Evolutionary conservation across 1,140 invertebrate genomes (phyloP), one percentile per base, ranked within the genome.

Genomic region (Anoplophora glabripennis): DNA sequence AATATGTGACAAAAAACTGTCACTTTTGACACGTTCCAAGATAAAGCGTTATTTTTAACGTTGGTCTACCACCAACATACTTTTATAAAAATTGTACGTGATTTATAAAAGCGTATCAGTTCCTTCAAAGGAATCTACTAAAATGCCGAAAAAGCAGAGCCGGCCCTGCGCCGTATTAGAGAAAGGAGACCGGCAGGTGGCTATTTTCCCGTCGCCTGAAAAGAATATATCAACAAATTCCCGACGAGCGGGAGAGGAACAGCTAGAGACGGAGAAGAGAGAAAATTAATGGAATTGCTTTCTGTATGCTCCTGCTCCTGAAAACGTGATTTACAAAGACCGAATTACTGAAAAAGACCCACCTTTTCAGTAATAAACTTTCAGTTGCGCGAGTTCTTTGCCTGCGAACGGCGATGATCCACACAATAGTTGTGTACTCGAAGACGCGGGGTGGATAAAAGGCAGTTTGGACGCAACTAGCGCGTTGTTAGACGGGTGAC

Each of bases 281-380:
- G 56, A 57, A 57, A 57, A 57, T 57, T 57, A 57, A 57, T 57
- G 56, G 46, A 51, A 57, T 57, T 57, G 56, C 56, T 51, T 51
- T 57, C 46, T 57, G 42, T 48, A 51, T 57, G 46, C 46, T 57
- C 48, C 42, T 41, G 21, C 45, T n/a, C 33, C 56, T 47, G 56
- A 51, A 57, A 57, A 57, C 42, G 46, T 28, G 56, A 57, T 57
- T 57, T 57, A 57, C 56, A 57, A 57, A 57, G 45, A 38, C 33
- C 46, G 18, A 57, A 53, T 41, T 41, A 53, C 42, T 18, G 11
- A 53, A 35, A n/a, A 56, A 56, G 42, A 56, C 17, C 44, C 56
- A 40, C 37, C 56, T 15, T 49, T 41, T 48, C 35, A 53, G 52
- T 53, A 53, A 53, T 53, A 53, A 53, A 53, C 44, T 57, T 57